Evolutionary conservation across 2,888 invertebrate species (phyloP).

Genomic region (Fabriciana adippe): DNA sequence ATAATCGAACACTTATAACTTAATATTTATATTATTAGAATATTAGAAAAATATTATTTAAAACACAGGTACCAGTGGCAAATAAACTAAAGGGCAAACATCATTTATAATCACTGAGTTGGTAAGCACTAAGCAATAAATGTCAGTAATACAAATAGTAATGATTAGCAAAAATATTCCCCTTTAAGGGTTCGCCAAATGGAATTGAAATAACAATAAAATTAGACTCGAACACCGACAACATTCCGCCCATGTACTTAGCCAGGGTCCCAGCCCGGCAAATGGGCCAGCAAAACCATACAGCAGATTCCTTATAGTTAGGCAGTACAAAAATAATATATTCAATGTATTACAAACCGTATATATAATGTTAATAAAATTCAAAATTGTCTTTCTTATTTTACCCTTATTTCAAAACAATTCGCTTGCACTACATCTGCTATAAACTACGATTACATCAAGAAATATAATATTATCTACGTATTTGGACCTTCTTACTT

Average conservation of each 20-base stretch:
- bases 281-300: slow-evolving; percentile 63
- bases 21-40: too few relatives aligned
- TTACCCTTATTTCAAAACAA: background rate
- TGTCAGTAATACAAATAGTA: slow-evolving; percentile 53
- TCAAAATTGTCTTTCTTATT: slow-evolving; percentile 12
- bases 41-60: too few relatives aligned
- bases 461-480: slow-evolving; percentile 6
- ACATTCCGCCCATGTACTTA: slow-evolving; percentile 67
- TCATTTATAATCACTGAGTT: slow-evolving; percentile 41
- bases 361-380: slow-evolving; percentile 13
- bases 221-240: slow-evolving; percentile 60
- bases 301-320: slow-evolving; percentile 31
- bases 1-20: too few relatives aligned
- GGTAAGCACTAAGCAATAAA: slow-evolving; percentile 52
- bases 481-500: slow-evolving; percentile 39
- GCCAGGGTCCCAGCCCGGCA: slow-evolving; percentile 51
- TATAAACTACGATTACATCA: slow-evolving; percentile 4
- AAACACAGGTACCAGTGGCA: background rate
- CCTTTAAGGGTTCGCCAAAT: slow-evolving; percentile 51
- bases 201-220: slow-evolving; percentile 68
- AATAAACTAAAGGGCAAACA: slow-evolving; percentile 10
- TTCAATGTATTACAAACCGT: slow-evolving; percentile 15
- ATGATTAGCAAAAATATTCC: slow-evolving; percentile 56
- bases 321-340: slow-evolving; percentile 30
- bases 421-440: slow-evolving; percentile 15